Conservation (phyloP, 2,113 vertebrate species). For the Taxidea taxus region DNA sequence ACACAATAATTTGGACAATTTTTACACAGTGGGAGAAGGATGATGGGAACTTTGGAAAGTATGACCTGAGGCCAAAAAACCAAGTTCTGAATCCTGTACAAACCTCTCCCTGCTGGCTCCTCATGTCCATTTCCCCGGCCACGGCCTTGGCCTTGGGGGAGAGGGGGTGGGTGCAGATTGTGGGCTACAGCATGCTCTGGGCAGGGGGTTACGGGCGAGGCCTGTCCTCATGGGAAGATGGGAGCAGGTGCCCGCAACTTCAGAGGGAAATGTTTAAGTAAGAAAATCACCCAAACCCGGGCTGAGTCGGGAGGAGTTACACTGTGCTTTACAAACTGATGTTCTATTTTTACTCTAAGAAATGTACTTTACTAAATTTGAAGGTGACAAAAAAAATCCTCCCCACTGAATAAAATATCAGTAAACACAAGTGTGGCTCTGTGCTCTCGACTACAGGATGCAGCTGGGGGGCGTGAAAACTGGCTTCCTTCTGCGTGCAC, state of each 20-base stretch:
- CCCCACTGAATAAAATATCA: constrained; percentile 42
- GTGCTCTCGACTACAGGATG: neutral
- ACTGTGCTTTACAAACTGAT: constrained; percentile 29
- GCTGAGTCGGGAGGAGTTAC: constrained; percentile 56
- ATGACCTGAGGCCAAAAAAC: neutral
- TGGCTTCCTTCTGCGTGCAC: neutral
- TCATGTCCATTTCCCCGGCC: fast-evolving
- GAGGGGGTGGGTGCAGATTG: neutral
- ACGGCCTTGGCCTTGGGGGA: neutral
- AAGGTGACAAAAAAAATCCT: constrained; percentile 59
- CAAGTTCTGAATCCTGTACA: neutral
- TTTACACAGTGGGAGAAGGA: neutral
- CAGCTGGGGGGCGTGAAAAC: neutral
- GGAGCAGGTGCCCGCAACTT: neutral
- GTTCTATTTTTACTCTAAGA: constrained; percentile 62
- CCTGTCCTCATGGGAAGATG: neutral
- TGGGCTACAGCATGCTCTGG: neutral
- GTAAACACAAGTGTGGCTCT: constrained; percentile 21
- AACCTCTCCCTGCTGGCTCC: neutral
- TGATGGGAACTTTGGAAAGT: neutral
- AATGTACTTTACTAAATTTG: constrained; percentile 56
- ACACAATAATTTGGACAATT: neutral
- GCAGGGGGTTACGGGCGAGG: neutral
- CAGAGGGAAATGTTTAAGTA: neutral
- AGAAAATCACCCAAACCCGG: neutral